Evolutionary conservation across 2,888 invertebrate genomes (phyloP), one percentile per base, ranked within the genome.

Genomic region (Parelbella ahira): DNA sequence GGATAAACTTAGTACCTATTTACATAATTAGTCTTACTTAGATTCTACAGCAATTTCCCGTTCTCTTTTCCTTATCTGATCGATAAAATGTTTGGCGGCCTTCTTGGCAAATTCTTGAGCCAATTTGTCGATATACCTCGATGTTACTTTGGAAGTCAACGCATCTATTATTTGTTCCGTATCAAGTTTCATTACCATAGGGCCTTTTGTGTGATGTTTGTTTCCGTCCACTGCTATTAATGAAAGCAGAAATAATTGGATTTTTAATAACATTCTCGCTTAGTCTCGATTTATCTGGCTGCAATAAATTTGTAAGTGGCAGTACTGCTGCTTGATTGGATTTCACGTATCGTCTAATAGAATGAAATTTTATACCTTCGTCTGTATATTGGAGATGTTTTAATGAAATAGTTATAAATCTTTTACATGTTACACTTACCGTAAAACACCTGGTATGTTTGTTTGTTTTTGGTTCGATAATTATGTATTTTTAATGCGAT

Each of bases 31-130:
- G 19, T 18, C 32, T 29, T 11, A 42, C 42, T 24, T 42, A 21
- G 21, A 28, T 1, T 11, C 12, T 1, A 1, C n/a, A n/a, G 19
- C n/a, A 12, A 18, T 20, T 19, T 27, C 9, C 4, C 43, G 38
- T 7, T 59, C 50, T 10, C 58, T 54, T 8, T 45, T 51, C 29
- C 47, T 54, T 13, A 66, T 55, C 42, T 58, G 54, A 2, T 46
- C 33, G 3, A 67, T 33, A 4, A 64, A 55, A 38, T 59, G 51
- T n/a, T 56, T 28, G 0, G 63, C 62, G 0, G 63, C 59, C 41
- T 59, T 60, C 1, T 45, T 9, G 1, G 63, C 65, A 13, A 68
- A 62, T 1, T 60, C 49, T 10, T 59, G 52, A 0, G 62, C 65
- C n/a, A 69, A 33, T n/a, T 47, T 27, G 20, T 50, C 49, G 0